Percentiles rank a stretch among this genome's conserved stretches.
Evolutionary conservation across 2,888 invertebrate genomes (phyloP).

Genomic region (Lepeophtheirus nordmannii): DNA sequence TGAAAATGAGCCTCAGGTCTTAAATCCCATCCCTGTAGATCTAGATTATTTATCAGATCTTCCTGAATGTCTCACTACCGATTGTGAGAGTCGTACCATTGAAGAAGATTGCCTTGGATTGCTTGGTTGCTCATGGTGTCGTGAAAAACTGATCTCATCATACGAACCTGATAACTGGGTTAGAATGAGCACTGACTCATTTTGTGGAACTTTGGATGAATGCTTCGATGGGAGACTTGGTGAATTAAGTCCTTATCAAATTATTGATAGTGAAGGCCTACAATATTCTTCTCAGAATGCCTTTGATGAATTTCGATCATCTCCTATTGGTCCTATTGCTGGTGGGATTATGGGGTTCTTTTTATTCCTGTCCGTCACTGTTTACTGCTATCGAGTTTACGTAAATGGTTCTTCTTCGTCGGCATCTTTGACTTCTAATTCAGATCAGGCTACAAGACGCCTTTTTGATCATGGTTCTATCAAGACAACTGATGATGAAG

Average conservation of each 20-base stretch:
- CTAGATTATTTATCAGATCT: neutral
- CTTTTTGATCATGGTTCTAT: conserved; percentile 12
- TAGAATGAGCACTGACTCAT: neutral
- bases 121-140: conserved; percentile 81
- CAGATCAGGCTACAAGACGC: neutral
- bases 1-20: conserved; percentile 24
- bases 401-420: conserved; percentile 27
- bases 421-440: neutral
- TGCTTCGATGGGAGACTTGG: conserved; percentile 76
- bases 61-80: conserved; percentile 18
- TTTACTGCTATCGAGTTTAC: conserved; percentile 61
- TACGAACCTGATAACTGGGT: conserved; percentile 37
- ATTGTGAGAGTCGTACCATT: conserved; percentile 20
- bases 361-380: conserved; percentile 58
- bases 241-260: conserved; percentile 54
- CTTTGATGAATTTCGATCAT: conserved; percentile 1
- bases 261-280: neutral
- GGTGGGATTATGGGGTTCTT: conserved; percentile 67
- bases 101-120: conserved; percentile 44
- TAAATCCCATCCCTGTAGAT: conserved; percentile 13
- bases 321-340: conserved; percentile 50
- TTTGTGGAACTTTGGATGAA: conserved; percentile 30
- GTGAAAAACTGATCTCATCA: conserved; percentile 55
- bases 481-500: neutral
- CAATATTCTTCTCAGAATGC: neutral